Evolutionary conservation across 1,140 invertebrate genomes (phyloP).

Genomic region (Melitaea cinxia): DNA sequence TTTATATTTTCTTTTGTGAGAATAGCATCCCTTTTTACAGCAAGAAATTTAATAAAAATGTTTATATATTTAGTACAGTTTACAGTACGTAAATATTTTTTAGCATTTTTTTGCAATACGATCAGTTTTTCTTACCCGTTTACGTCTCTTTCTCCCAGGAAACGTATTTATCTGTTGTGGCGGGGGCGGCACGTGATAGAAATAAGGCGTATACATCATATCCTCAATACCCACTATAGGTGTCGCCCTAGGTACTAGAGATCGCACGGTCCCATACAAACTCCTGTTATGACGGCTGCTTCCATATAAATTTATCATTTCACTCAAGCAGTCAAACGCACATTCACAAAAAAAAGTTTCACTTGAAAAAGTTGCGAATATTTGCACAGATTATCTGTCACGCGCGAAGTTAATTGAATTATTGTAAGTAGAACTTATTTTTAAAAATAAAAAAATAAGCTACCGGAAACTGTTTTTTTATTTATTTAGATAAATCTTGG

Average conservation of each 20-base stretch:
- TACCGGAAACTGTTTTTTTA: slow-evolving; percentile 48
- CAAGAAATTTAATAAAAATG: not conserved
- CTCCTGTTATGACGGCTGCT: slow-evolving; percentile 58
- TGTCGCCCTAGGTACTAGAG: slow-evolving; percentile 59
- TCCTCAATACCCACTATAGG: slow-evolving; percentile 61
- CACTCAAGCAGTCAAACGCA: slow-evolving; percentile 41
- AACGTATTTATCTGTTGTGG: slow-evolving; percentile 69
- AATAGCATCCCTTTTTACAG: no score
- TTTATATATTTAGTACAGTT: not conserved
- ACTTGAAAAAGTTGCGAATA: slow-evolving; percentile 39
- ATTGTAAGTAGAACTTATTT: slow-evolving; percentile 70
- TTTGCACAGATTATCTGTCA: slow-evolving; percentile 38
- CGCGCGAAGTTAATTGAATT: slow-evolving; percentile 26
- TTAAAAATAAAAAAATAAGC: slow-evolving; percentile 70
- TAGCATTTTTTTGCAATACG: no score
- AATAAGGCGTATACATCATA: slow-evolving; percentile 64
- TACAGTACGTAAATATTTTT: no score
- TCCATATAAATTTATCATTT: slow-evolving; percentile 66
- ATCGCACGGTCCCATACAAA: slow-evolving; percentile 72
- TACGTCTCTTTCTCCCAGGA: slow-evolving; percentile 72
- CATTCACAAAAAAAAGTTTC: slow-evolving; percentile 47
- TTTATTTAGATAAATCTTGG: slow-evolving; percentile 40
- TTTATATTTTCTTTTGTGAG: no score
- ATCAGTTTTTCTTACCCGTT: slow-evolving; percentile 65
- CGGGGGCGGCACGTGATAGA: slow-evolving; percentile 71